A percentile compares a stretch with the other conserved stretches of the same genome.
Evolutionary conservation across 1,140 invertebrate species (phyloP).

Genomic region (Theocolax elegans): DNA sequence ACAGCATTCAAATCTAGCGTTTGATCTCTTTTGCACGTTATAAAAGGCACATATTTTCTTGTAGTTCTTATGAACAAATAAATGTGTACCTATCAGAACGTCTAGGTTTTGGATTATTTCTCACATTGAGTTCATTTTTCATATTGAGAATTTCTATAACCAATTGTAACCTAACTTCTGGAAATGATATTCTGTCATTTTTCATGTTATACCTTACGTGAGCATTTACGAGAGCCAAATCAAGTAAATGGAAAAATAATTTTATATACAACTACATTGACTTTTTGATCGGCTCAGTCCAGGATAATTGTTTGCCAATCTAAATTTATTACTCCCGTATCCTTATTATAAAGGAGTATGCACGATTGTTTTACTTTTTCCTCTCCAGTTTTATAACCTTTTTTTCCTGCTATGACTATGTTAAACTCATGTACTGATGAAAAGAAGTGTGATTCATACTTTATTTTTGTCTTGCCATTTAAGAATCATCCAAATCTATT

Average conservation of each 20-base stretch:
- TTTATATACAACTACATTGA: slow-evolving; percentile 3
- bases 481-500: background rate
- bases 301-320: slow-evolving; percentile 4
- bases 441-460: background rate
- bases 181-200: background rate
- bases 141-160: background rate
- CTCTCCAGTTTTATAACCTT: background rate
- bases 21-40: too few species aligned
- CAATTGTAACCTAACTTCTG: background rate
- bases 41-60: too few species aligned
- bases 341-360: slow-evolving; percentile 4
- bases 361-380: background rate
- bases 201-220: background rate
- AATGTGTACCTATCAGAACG: too few species aligned
- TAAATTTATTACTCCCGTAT: background rate
- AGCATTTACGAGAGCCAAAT: background rate
- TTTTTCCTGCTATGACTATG: background rate
- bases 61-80: too few species aligned
- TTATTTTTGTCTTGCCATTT: slow-evolving; percentile 1
- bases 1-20: too few species aligned
- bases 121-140: slow-evolving; percentile 1
- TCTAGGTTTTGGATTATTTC: background rate
- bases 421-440: background rate
- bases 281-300: background rate
- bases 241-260: slow-evolving; percentile 3